Conservation (phyloP, 2,113 vertebrate genomes). For the Lagopus leucura region DNA sequence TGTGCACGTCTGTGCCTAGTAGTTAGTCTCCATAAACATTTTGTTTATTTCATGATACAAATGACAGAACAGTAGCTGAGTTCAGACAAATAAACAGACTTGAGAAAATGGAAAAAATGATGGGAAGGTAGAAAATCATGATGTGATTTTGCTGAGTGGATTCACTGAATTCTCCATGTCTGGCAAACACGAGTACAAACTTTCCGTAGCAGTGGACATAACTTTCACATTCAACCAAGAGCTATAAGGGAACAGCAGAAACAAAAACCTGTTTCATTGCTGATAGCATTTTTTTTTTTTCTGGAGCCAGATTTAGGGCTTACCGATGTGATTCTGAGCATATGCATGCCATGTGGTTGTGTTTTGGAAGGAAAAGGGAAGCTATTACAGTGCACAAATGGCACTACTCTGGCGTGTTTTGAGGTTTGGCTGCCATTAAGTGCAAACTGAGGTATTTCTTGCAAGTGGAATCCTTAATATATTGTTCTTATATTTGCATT, state of each 20-base stretch:
- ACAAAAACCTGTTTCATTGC: not conserved
- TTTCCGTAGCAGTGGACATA: not conserved
- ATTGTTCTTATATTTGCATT: not conserved
- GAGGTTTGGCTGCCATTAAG: not conserved
- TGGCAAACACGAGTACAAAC: not conserved
- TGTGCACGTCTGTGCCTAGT: not conserved
- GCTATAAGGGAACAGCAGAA: not conserved
- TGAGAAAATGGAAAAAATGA: not conserved
- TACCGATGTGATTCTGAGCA: not conserved
- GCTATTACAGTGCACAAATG: not conserved
- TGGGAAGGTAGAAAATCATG: not conserved
- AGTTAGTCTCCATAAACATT: not conserved
- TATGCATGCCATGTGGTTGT: rapidly evolving
- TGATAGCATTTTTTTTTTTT: not conserved
- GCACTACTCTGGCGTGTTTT: not conserved
- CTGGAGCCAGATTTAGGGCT: not conserved
- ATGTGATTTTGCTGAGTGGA: not conserved
- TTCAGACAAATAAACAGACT: not conserved
- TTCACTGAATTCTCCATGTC: not conserved
- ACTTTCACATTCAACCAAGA: not conserved
- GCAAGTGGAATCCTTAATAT: not conserved
- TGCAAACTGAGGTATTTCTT: not conserved
- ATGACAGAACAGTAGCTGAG: not conserved
- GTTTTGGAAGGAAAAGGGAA: not conserved
- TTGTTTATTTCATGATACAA: not conserved